phyloP scores from a whole-genome alignment of 2,797 vertebrate species.

The Furcifer pardalis region DNA sequence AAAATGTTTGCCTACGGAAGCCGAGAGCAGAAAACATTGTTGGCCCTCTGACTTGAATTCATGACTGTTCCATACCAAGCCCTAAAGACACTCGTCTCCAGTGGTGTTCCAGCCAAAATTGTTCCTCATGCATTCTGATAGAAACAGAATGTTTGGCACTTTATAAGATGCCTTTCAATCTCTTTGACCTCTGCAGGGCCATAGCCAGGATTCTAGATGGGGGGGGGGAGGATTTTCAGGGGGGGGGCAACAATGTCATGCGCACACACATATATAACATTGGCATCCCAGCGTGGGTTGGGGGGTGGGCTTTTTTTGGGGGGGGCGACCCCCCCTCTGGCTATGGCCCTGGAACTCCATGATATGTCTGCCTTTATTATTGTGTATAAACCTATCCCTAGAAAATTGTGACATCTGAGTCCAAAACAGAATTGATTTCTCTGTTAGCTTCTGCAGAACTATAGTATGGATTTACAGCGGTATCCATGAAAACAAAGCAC shows the following conservation, averaged over 20 bases:
- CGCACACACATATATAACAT: too few relatives aligned
- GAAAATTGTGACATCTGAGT: neutral
- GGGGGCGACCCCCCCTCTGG: too few relatives aligned
- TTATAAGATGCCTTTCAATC: slow-evolving; percentile 45
- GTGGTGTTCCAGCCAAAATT: too few relatives aligned
- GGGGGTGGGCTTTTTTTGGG: too few relatives aligned
- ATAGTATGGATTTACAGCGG: neutral
- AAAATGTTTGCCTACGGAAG: neutral
- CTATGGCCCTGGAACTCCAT: too few relatives aligned
- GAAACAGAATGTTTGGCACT: slow-evolving; percentile 31
- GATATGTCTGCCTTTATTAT: neutral
- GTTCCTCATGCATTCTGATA: slow-evolving; percentile 20
- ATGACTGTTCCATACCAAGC: neutral
- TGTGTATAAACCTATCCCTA: neutral
- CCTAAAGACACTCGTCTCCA: too few relatives aligned
- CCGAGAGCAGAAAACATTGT: too few relatives aligned
- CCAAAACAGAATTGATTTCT: neutral
- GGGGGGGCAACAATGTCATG: too few relatives aligned
- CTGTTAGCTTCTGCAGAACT: neutral
- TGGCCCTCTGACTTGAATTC: neutral
- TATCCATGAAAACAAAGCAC: fast-evolving
- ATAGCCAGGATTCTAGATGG: too few relatives aligned
- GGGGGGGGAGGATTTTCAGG: too few relatives aligned
- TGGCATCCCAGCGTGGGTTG: too few relatives aligned
- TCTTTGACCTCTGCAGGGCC: neutral